Evolutionary conservation across 2,888 invertebrate genomes (phyloP), one percentile per base, ranked within the genome.

Genomic region (Apamea epomidion): DNA sequence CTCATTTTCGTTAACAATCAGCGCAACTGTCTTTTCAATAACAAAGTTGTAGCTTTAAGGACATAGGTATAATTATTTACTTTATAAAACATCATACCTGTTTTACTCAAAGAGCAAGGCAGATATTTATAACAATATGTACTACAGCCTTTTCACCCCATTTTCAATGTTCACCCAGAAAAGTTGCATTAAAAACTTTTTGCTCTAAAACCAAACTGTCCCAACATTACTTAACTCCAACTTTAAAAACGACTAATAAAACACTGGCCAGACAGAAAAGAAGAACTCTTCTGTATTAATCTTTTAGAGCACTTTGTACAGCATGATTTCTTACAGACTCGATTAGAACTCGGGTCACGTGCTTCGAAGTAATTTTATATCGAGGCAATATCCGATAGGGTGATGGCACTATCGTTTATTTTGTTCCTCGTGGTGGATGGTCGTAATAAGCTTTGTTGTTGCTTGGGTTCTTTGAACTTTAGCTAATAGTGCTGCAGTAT

Each of bases 361-460:
- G 90, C 88, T 82, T 54, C 82, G 76, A 84, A 92, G 93, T 93
- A 93, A 94, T 94, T 93, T 92, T 92, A 92, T 93, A 93, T 92
- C 89, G 89, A 91, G 89, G 92, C 94, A 94, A 94, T 94, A 93
- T 94, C 93, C 93, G 88, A 87, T 89, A 87, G 87, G 88, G 91
- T 87, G 89, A 84, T 89, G 89, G 80, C 90, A 78, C 87, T 88
- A 79, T 90, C 88, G 86, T 92, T 91, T 91, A 85, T 91, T 88
- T 85, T 85, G 73, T 83, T 82, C 62, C 69, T 54, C 71, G 88
- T 76, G 64, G 73, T 71, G 14, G 58, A 76, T 65, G 25, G 58
- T 42, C 45, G 32, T 73, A 73, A 67, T 64, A 86, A 48, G 68
- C 68, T 69, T 81, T 69, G 60, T 70, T 74, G 72, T 65, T 51